Evolutionary conservation across 2,113 vertebrate genomes (phyloP).

Genomic region (Xenus cinereus): DNA sequence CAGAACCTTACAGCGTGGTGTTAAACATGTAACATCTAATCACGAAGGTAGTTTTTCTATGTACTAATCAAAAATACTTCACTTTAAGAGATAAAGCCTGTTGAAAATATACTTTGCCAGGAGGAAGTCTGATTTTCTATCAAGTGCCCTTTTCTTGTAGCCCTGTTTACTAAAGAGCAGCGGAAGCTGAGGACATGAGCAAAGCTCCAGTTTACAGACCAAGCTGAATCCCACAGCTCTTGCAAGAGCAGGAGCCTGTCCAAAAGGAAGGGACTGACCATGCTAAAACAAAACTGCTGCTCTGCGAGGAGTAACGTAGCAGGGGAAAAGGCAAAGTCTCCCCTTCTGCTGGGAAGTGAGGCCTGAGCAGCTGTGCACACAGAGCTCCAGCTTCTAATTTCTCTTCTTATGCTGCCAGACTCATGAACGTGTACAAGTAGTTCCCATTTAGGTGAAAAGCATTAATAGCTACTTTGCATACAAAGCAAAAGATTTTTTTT

Average conservation of each 20-base stretch:
- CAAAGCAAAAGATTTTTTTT: accelerated
- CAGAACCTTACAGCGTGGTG: neutral
- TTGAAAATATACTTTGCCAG: neutral
- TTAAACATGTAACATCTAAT: neutral
- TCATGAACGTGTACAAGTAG: neutral
- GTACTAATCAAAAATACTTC: neutral
- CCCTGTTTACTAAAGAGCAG: neutral
- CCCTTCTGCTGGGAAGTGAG: neutral
- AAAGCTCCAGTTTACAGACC: neutral
- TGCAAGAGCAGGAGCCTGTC: neutral
- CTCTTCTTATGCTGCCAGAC: neutral
- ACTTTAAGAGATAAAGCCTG: neutral
- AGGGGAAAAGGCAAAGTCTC: neutral
- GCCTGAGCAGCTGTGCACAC: neutral
- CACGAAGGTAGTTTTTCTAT: neutral
- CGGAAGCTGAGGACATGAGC: neutral
- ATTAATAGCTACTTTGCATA: neutral
- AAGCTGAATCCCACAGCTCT: neutral
- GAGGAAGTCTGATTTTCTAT: neutral
- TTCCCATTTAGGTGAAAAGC: neutral
- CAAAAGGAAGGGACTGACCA: neutral
- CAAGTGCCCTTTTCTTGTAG: neutral
- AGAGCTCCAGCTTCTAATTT: neutral
- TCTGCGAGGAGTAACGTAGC: neutral
- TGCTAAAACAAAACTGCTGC: neutral